phyloP scores from a whole-genome alignment of 2,797 vertebrate genomes.

The Danio choprae region DNA sequence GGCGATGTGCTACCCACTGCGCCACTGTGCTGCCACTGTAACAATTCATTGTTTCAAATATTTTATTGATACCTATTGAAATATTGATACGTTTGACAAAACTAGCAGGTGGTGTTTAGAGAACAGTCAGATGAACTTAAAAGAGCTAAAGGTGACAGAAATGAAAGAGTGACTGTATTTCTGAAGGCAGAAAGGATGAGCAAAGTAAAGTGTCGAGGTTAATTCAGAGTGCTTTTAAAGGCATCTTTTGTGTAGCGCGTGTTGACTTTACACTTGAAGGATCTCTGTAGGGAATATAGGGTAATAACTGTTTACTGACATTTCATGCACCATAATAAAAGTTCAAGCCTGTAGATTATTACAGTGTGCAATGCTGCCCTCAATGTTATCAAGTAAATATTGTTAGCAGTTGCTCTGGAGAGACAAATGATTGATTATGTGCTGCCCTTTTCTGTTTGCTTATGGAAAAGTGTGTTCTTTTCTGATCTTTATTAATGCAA shows the following conservation, averaged over 20 bases:
- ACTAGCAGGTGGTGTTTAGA: background rate
- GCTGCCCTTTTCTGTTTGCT: background rate
- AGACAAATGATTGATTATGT: background rate
- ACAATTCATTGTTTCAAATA: too few relatives aligned
- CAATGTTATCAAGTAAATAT: background rate
- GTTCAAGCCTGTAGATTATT: background rate
- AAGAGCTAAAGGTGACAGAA: constrained; percentile 9
- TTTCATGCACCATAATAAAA: background rate
- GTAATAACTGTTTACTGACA: background rate
- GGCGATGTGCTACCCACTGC: too few relatives aligned
- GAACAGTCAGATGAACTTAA: constrained; percentile 5
- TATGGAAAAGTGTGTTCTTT: background rate
- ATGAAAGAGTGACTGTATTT: constrained; percentile 26
- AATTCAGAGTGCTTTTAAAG: background rate
- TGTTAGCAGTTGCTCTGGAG: background rate
- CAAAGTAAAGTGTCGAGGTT: background rate
- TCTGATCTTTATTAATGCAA: background rate
- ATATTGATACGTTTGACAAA: too few relatives aligned
- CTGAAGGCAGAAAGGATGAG: constrained; percentile 19
- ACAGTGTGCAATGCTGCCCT: background rate
- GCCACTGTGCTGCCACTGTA: background rate
- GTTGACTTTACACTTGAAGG: constrained; percentile 9
- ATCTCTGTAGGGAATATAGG: background rate
- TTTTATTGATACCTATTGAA: too few relatives aligned
- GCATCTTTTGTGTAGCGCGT: background rate